These are phyloP conservation scores for Hemitrygon akajei DNA, from an alignment of 2,797 vertebrate species.

Conservation along the genomic window DNA sequence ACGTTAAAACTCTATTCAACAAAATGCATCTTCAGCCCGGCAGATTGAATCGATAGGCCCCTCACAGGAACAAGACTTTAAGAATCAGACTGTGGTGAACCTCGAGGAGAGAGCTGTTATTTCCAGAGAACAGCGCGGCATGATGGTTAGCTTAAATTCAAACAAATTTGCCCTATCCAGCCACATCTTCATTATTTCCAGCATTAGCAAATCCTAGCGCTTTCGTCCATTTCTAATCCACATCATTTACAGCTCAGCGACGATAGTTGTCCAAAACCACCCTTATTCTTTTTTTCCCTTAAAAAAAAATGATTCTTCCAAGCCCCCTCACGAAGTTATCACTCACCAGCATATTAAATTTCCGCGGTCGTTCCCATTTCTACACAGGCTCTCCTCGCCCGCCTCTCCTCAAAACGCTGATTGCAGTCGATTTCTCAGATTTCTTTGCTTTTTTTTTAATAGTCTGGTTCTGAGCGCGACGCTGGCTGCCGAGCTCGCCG, in stretches of 20 bases:
- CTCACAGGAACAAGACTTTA: neutral
- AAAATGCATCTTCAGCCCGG: neutral
- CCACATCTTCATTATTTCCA: neutral
- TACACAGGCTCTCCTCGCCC: neutral
- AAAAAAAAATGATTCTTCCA: neutral
- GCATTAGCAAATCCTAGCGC: neutral
- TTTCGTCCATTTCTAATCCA: neutral
- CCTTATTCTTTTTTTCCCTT: too few relatives aligned
- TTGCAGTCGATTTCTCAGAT: neutral
- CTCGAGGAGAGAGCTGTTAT: neutral
- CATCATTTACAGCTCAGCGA: neutral
- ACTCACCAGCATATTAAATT: neutral
- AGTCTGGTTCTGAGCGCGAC: neutral
- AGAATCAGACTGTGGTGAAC: neutral
- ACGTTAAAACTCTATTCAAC: neutral
- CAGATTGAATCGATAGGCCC: conserved; percentile 23
- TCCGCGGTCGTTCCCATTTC: neutral
- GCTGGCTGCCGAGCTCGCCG: neutral
- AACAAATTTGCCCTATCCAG: neutral
- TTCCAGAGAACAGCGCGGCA: neutral
- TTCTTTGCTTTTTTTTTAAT: neutral
- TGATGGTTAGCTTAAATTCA: neutral
- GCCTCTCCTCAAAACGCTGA: neutral
- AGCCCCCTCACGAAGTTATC: neutral
- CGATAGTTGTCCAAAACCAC: neutral